Percentiles rank a stretch among this genome's conserved stretches.
These are phyloP conservation scores for Alligator sinensis DNA, from an alignment of 2,113 vertebrate genomes.

Conservation along the genomic window DNA sequence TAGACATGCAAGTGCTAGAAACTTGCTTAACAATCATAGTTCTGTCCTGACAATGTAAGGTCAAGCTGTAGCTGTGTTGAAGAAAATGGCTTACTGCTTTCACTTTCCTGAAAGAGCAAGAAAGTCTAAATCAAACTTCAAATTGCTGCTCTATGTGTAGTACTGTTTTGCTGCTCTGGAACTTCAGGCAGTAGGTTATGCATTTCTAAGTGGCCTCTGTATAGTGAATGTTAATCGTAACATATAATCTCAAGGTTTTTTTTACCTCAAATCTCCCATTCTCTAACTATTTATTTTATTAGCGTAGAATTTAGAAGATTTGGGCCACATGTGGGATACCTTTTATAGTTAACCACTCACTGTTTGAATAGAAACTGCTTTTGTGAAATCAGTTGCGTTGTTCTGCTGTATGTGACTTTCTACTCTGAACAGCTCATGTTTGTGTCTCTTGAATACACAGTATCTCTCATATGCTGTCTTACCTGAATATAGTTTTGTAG, in stretches of 20 bases:
- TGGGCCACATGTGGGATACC: background rate
- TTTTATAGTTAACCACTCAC: background rate
- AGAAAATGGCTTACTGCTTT: background rate
- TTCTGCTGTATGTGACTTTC: background rate
- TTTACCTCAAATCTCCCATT: background rate
- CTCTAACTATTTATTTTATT: background rate
- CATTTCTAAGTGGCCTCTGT: background rate
- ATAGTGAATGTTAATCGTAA: background rate
- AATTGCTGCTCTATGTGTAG: background rate
- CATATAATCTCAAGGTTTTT: background rate
- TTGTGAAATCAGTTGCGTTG: background rate
- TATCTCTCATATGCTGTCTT: background rate
- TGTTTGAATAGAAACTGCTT: background rate
- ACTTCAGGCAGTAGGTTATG: background rate
- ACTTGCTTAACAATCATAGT: background rate
- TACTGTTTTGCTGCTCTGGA: background rate
- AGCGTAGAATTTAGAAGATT: background rate
- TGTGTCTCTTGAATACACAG: background rate
- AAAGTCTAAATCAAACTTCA: background rate
- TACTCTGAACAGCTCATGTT: background rate
- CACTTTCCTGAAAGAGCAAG: background rate
- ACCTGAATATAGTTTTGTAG: background rate
- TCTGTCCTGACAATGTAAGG: background rate
- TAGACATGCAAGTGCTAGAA: background rate
- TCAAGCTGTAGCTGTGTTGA: background rate